Evolutionary conservation across 2,797 vertebrate species (phyloP).

Genomic region (Clarias platycephalus): DNA sequence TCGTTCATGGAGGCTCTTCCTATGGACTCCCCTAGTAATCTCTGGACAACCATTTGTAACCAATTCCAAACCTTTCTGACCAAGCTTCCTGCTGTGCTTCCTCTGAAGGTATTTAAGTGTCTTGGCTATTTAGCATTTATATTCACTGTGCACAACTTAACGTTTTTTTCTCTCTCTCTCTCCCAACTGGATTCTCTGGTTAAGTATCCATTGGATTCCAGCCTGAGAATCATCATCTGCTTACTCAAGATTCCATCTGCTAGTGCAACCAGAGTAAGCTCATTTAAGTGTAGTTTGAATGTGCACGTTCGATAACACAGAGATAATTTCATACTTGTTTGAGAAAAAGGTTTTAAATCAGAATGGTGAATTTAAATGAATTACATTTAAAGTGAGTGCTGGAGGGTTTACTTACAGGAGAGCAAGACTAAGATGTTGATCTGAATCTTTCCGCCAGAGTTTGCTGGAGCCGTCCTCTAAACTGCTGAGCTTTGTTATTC

Average conservation of each 20-base stretch:
- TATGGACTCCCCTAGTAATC: slow-evolving; percentile 98
- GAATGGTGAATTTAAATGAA: background rate
- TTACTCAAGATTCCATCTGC: slow-evolving; percentile 94
- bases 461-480: slow-evolving; percentile 97
- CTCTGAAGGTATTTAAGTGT: slow-evolving; percentile 85
- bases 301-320: background rate
- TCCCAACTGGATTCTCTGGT: slow-evolving; percentile 35
- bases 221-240: slow-evolving; percentile 97
- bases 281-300: background rate
- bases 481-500: slow-evolving; percentile 94
- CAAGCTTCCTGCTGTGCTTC: slow-evolving; percentile 93
- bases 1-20: slow-evolving; percentile 98
- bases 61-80: slow-evolving; percentile 98
- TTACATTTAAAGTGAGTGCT: background rate
- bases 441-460: slow-evolving; percentile 73
- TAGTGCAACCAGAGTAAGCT: slow-evolving; percentile 90
- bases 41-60: slow-evolving; percentile 97
- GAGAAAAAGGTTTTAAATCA: background rate
- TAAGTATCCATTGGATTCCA: slow-evolving; percentile 96
- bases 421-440: background rate
- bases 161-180: background rate
- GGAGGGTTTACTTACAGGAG: background rate
- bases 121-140: slow-evolving; percentile 3
- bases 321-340: background rate
- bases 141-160: background rate